Evolutionary conservation across 2,888 invertebrate genomes (phyloP).

Genomic region (Oasisia sp.): DNA sequence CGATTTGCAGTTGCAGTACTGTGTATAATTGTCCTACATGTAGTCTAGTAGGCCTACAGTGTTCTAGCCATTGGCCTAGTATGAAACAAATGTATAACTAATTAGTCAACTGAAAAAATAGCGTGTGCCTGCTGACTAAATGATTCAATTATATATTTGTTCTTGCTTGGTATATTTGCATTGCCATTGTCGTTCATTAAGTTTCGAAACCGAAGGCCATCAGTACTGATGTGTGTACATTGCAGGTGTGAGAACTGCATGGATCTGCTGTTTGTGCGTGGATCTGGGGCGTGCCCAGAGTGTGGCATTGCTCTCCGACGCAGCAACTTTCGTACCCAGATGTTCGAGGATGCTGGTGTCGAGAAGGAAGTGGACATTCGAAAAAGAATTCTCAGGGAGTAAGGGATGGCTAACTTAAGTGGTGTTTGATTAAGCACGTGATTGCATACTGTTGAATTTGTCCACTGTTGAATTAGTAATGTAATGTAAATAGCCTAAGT

Average conservation of each 20-base stretch:
- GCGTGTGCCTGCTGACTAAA: too few relatives aligned
- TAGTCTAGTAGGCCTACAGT: too few relatives aligned
- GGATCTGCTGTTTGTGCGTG: constrained; percentile 94
- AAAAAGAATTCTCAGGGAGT: constrained; percentile 77
- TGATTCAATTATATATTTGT: too few relatives aligned
- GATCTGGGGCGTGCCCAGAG: constrained; percentile 91
- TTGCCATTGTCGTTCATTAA: background rate
- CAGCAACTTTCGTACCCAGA: constrained; percentile 90
- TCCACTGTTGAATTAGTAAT: too few relatives aligned
- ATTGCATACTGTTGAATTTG: too few relatives aligned
- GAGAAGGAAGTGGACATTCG: constrained; percentile 98
- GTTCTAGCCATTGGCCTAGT: too few relatives aligned
- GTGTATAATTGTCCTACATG: too few relatives aligned
- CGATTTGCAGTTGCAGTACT: too few relatives aligned
- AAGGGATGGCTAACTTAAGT: background rate
- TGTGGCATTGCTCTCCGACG: constrained; percentile 88
- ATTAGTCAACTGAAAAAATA: too few relatives aligned
- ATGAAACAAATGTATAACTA: too few relatives aligned
- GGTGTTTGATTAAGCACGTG: too few relatives aligned
- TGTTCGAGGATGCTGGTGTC: constrained; percentile 95
- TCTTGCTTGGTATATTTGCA: background rate
- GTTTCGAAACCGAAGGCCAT: background rate
- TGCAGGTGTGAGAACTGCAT: constrained; percentile 92
- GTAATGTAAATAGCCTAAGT: too few relatives aligned
- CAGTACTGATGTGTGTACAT: background rate